Base-by-base conservation (phyloP, 2,113 vertebrate species). In the Nanorana parkeri region DNA sequence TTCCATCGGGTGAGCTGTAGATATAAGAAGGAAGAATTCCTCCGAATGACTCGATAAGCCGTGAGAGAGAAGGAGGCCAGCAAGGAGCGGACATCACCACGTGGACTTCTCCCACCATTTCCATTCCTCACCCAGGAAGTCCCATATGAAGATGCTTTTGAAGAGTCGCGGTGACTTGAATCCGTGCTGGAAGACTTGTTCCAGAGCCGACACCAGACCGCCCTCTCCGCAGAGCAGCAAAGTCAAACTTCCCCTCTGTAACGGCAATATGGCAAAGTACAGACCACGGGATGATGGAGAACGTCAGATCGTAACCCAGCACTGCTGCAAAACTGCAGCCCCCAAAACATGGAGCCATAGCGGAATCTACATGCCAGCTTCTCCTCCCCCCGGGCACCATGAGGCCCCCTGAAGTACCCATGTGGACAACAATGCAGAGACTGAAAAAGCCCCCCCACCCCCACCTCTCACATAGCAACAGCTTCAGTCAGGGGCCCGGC, bases 121-220 rank as follows among this genome's bases (percentile, higher is more conserved):
- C 32, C 32, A 36, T 36, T 63, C 87, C 92, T 94, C 90, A 99
- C 98, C 98, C 88, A 99, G 89, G 84, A 97, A 98, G 90, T 99
- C 98, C 98, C 98, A 99, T 87, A 99, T 98, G 92, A 99, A 99
- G 89, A 99, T 94, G 0, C 97, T 99, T 92, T 98, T 99, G 93
- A 99, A 99, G 88, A 99, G 98, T 64, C 98, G 94, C 0, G 98
- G 97, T 1, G 97, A 97, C 87, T 98, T 97, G 89, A 99, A 99
- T 85, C 98, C 96, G 19, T 99, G 98, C 87, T 96, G 97, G 86
- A 99, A 98, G 86, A 98, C 97, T 85, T 98, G 97, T 84, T 99
- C 98, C 26, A 99, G 91, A 61, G 97, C 97, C 74, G 97, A 97
- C 73, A 99, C 97, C 16, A 99, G 95, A 21, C 98, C 98, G 36